Evolutionary conservation across 2,797 vertebrate species (phyloP).

Genomic region (Echiichthys vipera): DNA sequence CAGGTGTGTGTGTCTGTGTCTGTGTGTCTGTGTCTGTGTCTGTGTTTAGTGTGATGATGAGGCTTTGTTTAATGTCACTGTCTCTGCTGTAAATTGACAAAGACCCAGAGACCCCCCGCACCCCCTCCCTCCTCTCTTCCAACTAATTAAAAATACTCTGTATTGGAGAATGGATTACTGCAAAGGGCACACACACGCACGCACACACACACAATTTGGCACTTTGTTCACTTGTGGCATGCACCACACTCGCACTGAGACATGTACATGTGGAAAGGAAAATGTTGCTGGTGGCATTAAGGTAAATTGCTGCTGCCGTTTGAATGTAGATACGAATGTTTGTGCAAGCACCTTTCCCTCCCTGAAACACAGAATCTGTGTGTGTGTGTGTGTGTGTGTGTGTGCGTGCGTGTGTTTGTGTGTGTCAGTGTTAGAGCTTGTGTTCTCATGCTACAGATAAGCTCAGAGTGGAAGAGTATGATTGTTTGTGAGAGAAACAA

Average conservation of each 20-base stretch:
- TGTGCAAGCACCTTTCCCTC: constrained; percentile 17
- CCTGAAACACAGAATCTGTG: constrained; percentile 2
- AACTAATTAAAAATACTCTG: constrained; percentile 71
- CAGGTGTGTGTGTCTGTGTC: background rate
- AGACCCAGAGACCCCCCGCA: constrained; percentile 30
- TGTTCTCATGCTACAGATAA: constrained; percentile 25
- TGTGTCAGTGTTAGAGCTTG: background rate
- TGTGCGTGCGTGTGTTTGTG: background rate
- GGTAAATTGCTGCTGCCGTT: constrained; percentile 44
- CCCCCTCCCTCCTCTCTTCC: constrained; percentile 19
- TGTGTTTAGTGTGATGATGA: constrained; percentile 12
- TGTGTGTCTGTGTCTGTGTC: constrained; percentile 5
- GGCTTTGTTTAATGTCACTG: constrained; percentile 68
- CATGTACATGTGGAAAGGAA: constrained; percentile 5
- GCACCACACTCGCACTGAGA: background rate
- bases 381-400: background rate
- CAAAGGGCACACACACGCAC: constrained; percentile 44
- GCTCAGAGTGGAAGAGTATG: background rate
- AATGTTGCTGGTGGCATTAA: constrained; percentile 43
- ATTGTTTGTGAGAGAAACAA: constrained; percentile 28
- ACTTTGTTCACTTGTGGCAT: constrained; percentile 12
- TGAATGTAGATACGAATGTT: constrained; percentile 45
- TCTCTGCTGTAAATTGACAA: constrained; percentile 60
- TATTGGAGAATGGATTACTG: constrained; percentile 67
- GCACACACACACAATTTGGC: constrained; percentile 24